Conservation (phyloP, 2,797 vertebrate species). For the Coracias cyanogaster region DNA sequence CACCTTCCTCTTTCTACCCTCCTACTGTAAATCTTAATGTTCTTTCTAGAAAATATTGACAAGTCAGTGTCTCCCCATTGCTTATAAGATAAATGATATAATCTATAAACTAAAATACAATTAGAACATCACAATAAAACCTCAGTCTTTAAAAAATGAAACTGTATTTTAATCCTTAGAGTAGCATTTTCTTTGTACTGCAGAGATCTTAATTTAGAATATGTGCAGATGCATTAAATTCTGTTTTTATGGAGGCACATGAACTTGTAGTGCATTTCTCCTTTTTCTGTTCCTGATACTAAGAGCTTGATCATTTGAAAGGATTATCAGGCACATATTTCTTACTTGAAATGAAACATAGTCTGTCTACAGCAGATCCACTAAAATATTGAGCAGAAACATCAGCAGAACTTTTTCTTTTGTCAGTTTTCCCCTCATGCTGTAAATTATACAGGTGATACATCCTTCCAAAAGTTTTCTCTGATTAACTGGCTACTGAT, state of each 20-base stretch:
- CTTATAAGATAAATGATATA: background rate
- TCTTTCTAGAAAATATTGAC: background rate
- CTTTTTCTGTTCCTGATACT: background rate
- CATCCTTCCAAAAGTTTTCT: background rate
- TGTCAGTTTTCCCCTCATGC: accelerated
- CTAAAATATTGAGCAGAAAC: background rate
- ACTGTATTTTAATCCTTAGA: background rate
- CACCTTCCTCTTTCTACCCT: background rate
- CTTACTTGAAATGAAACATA: background rate
- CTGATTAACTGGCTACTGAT: background rate
- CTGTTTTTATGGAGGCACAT: background rate
- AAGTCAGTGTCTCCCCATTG: background rate
- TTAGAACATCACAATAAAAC: background rate
- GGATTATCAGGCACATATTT: background rate
- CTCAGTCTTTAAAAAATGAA: background rate
- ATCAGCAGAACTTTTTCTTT: background rate
- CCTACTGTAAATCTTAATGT: background rate
- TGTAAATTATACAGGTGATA: background rate
- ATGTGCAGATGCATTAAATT: background rate
- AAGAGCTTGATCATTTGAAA: background rate
- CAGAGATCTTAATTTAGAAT: background rate
- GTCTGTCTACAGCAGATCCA: background rate
- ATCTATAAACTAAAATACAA: background rate
- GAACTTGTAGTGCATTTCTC: background rate
- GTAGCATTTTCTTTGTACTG: background rate